A percentile compares a stretch with the other conserved stretches of the same genome.
These are phyloP conservation scores for Brachyhypopomus gauderio DNA, from an alignment of 2,113 vertebrate species.

Conservation along the genomic window DNA sequence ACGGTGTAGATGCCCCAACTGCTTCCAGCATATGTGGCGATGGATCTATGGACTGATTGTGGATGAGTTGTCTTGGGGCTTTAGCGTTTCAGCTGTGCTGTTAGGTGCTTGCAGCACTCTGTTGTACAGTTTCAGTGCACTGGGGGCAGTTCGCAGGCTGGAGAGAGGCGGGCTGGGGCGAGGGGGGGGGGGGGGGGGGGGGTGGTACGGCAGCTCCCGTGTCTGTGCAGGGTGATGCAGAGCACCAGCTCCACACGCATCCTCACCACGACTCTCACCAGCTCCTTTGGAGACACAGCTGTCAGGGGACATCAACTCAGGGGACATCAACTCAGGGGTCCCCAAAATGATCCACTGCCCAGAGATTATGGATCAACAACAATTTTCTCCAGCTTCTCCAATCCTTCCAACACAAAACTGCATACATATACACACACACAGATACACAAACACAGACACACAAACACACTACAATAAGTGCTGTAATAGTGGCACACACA, in stretches of 20 bases:
- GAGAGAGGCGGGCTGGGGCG: background rate
- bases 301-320: slow-evolving; percentile 54
- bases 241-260: slow-evolving; percentile 51
- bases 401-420: slow-evolving; percentile 6
- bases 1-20: slow-evolving; percentile 32
- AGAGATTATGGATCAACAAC: slow-evolving; percentile 53
- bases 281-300: slow-evolving; percentile 51
- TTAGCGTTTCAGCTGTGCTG: slow-evolving; percentile 39
- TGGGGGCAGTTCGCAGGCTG: background rate
- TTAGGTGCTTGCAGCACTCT: slow-evolving; percentile 28
- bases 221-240: slow-evolving; percentile 30
- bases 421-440: background rate
- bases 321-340: slow-evolving; percentile 43
- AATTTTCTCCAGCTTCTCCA: slow-evolving; percentile 33
- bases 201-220: slow-evolving; percentile 45
- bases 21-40: background rate
- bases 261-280: slow-evolving; percentile 41
- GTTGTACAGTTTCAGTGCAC: background rate
- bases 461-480: too few species aligned
- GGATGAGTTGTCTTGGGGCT: slow-evolving; percentile 22
- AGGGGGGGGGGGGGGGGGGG: slow-evolving; percentile 12
- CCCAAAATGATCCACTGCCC: slow-evolving; percentile 52
- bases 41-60: slow-evolving; percentile 36
- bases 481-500: too few species aligned
- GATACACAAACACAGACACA: too few species aligned